phyloP scores from a whole-genome alignment of 2,797 vertebrate genomes.

The Dicrostonyx torquatus region DNA sequence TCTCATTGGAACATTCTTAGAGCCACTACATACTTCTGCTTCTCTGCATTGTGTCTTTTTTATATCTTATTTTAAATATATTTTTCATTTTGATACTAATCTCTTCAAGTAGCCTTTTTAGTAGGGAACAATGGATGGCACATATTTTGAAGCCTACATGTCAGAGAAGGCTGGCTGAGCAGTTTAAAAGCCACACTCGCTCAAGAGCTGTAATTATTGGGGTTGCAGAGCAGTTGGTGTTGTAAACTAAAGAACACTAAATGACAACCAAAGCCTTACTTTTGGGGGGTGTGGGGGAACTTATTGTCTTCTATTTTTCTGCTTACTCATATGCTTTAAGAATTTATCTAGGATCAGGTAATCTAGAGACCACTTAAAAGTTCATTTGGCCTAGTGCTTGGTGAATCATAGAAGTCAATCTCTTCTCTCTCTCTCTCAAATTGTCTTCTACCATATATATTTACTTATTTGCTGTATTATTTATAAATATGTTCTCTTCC shows the following conservation, averaged over 20 bases:
- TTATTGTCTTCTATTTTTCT: constrained; percentile 6
- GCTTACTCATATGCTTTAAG: background rate
- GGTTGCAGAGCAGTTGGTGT: background rate
- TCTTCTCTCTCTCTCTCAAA: background rate
- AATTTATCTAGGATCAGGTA: constrained; percentile 17
- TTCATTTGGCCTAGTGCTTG: background rate
- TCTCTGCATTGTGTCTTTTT: background rate
- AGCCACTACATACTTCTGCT: background rate
- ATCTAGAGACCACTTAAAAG: background rate
- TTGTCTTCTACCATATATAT: background rate
- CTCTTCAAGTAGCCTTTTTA: constrained; percentile 38
- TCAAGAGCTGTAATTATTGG: background rate
- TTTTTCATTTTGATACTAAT: constrained; percentile 35
- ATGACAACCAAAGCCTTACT: background rate
- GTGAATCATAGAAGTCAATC: background rate
- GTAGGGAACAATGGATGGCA: background rate
- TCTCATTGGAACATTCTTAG: background rate
- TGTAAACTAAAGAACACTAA: background rate
- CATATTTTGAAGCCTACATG: background rate
- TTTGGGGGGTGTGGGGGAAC: background rate
- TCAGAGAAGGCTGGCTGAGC: background rate
- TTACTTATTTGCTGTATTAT: background rate
- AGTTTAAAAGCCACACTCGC: constrained; percentile 16
- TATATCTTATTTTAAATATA: constrained; percentile 26
- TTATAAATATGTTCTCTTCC: background rate